Evolutionary conservation across 2,113 vertebrate genomes (phyloP).

Genomic region (Actenoides hombroni): DNA sequence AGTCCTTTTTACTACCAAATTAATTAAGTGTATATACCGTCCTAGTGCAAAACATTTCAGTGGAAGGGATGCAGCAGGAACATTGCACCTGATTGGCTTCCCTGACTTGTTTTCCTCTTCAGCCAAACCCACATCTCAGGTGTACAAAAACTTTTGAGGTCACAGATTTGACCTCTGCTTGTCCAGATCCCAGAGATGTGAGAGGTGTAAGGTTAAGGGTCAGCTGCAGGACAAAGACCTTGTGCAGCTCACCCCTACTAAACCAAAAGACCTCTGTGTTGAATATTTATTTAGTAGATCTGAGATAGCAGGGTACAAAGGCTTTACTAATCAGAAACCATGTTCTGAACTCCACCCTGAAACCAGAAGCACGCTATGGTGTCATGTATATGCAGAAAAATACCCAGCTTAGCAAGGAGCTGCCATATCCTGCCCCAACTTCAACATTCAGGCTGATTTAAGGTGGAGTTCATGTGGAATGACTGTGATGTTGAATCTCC

Average conservation of each 20-base stretch:
- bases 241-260: not conserved
- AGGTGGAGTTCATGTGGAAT: not conserved
- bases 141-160: not conserved
- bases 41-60: not conserved
- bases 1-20: not conserved
- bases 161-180: not conserved
- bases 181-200: not conserved
- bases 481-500: not conserved
- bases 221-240: not conserved
- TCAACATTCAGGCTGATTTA: not conserved
- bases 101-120: not conserved
- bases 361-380: not conserved
- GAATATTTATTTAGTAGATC: not conserved
- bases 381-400: not conserved
- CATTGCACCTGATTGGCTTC: not conserved
- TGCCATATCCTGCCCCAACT: not conserved
- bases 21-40: not conserved
- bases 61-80: not conserved
- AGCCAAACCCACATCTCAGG: not conserved
- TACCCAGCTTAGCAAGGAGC: not conserved
- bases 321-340: not conserved
- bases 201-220: not conserved
- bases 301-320: not conserved
- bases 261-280: not conserved
- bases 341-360: slow-evolving; percentile 13